Base-by-base conservation (phyloP, 2,797 vertebrate species). In the Aythya fuligula region DNA sequence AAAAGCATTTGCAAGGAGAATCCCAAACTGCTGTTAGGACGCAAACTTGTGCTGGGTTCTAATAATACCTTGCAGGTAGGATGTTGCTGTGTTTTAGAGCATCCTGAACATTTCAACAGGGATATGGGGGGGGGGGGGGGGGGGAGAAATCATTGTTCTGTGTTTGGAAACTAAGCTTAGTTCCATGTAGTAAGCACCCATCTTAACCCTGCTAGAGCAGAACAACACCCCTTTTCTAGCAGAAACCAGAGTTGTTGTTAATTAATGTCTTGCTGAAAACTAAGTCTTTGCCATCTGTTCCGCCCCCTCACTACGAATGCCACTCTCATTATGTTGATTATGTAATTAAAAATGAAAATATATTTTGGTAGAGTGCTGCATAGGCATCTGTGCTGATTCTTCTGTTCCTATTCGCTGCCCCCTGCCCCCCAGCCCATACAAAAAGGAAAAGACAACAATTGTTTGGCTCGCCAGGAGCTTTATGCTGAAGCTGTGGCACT, bases 281-380 rank as follows among this genome's bases (percentile, higher is more conserved):
- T 0, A 90, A 96, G 89, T 82, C 81, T 93, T 41, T 87, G 87
- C 97, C 97, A 97, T 97, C 96, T 97, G 97, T 93, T 97, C 97
- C 22, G 0, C 97, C 94, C 95, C 92, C 96, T 97, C 95, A 90
- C 81, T 79, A 92, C 32, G 67, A 96, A 94, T 93, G 94, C 92
- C 56, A 51, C 83, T 91, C 87, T 71, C 78, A 45, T 95, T 95
- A 86, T 94, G 95, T 77, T 95, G 94, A 89, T 96, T 96, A 96
- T 93, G 85, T 97, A 97, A 97, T 96, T 79, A 74, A 86, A 95
- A 95, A 96, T 36, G 76, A 95, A 96, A 96, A 97, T 95, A 96
- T 94, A 96, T 95, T 97, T 97, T 94, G 86, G 90, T 96, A 87
- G 88, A 92, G 81, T 73, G 79, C 84, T 93, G 87, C 94, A 72